Evolutionary conservation across 2,113 vertebrate species (phyloP), one percentile per base, ranked within the genome.

Genomic region (Pseudorasbora parva): DNA sequence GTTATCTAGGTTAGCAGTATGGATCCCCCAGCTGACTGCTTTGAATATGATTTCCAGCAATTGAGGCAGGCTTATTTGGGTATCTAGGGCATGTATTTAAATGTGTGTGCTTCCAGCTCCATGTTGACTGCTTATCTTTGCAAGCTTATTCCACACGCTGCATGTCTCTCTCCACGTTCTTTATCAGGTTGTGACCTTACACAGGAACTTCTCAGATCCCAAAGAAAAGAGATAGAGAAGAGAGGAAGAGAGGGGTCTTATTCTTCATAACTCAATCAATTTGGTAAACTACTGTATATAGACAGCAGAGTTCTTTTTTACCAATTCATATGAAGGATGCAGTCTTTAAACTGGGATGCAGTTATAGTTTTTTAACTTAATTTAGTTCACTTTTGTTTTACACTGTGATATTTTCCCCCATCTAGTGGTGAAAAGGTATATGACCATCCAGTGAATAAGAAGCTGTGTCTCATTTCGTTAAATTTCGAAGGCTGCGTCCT

Each of bases 1-100:
- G 47, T 64, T 71, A 83, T 83, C 64, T 85, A 64, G 85, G 75
- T 86, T 84, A 85, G 60, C 41, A 81, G 81, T 84, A 76, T 88
- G 60, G 77, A 86, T 81, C 59, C 71, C 81, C 78, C 82, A 78
- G 84, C 81, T 81, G 77, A 82, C 78, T 85, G 57, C 62, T 68
- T 45, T 75, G 78, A 73, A 88, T 81, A 81, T 62, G 43, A 84
- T 82, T 84, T 72, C 51, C 25, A 74, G 60, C 76, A 30, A 76
- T 45, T 69, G 59, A 82, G 59, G 73, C 43, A 14, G 72, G 60
- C 76, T 88, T 86, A 73, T 86, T 69, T 86, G 75, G 68, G 85
- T 84, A 84, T 88, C 78, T 88, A 72, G 87, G 84, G 47, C 82
- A 72, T 5, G 17, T 49, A 27, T 73, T 84, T 37, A 78, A 79